phyloP scores from a whole-genome alignment of 1,140 invertebrate genomes.

The Lithobius niger region DNA sequence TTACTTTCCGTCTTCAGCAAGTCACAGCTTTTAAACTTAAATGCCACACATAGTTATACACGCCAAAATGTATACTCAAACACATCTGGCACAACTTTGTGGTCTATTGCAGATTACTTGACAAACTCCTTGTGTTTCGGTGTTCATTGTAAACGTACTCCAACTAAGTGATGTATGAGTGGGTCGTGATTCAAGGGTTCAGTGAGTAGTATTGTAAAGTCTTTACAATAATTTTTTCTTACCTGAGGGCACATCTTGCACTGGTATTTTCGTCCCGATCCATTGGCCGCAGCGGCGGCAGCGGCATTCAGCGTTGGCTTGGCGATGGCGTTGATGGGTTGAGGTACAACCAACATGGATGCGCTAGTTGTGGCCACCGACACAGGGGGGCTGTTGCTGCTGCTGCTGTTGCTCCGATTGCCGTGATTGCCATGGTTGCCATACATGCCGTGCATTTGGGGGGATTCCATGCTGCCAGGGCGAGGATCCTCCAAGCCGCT shows the following conservation, averaged over 20 bases:
- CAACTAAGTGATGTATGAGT: no score
- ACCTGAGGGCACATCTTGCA: slow-evolving; percentile 99
- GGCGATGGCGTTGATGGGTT: slow-evolving; percentile 63
- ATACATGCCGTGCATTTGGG: slow-evolving; percentile 20
- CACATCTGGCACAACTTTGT: no score
- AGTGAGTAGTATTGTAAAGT: no score
- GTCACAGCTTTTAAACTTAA: no score
- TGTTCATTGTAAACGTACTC: no score
- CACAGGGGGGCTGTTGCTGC: slow-evolving; percentile 13
- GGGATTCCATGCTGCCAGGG: slow-evolving; percentile 18
- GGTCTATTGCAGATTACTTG: no score
- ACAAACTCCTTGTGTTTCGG: no score
- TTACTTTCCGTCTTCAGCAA: no score
- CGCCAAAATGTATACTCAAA: no score
- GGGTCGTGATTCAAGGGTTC: no score
- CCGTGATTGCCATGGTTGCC: slow-evolving; percentile 19
- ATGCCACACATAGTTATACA: no score
- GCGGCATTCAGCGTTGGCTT: slow-evolving; percentile 34
- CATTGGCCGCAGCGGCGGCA: slow-evolving; percentile 24
- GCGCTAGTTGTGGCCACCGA: slow-evolving; percentile 33
- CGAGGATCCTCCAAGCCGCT: slow-evolving; percentile 16
- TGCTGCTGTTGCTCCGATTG: slow-evolving; percentile 19
- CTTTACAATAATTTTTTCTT: no score
- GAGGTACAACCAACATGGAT: slow-evolving; percentile 71
- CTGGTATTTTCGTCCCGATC: slow-evolving; percentile 61